Percentiles rank a stretch among this genome's conserved stretches.
These are phyloP conservation scores for Gymnocheta viridis DNA, from an alignment of 2,888 invertebrate genomes.

Conservation along the genomic window DNA sequence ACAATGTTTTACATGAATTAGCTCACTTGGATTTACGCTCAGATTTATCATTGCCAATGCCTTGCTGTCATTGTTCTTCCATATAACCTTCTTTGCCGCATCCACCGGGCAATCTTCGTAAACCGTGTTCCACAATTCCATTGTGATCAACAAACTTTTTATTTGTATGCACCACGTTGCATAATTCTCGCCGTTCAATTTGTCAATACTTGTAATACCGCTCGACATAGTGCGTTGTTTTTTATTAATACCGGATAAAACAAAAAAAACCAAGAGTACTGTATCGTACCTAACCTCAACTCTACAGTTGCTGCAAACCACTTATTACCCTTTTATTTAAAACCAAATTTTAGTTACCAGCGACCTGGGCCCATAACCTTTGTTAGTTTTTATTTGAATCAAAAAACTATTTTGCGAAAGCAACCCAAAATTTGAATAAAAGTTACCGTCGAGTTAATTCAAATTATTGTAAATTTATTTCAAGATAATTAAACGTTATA, in stretches of 20 bases:
- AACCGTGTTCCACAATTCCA: not conserved
- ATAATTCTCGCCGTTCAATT: not conserved
- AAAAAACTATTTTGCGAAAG: too few relatives aligned
- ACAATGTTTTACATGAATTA: not conserved
- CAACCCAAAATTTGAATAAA: too few relatives aligned
- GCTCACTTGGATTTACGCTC: not conserved
- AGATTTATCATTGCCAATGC: not conserved
- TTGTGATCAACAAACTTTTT: not conserved
- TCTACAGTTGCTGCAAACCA: too few relatives aligned
- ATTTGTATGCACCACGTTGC: not conserved
- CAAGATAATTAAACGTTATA: too few relatives aligned
- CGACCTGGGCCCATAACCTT: too few relatives aligned
- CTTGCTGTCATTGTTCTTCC: not conserved
- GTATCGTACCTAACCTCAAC: too few relatives aligned
- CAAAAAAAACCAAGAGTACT: not conserved
- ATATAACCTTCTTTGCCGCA: not conserved
- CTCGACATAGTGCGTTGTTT: not conserved
- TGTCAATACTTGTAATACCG: not conserved
- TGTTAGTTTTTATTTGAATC: too few relatives aligned
- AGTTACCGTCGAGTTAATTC: too few relatives aligned
- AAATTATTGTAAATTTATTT: too few relatives aligned
- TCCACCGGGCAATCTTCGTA: not conserved
- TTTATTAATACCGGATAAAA: not conserved
- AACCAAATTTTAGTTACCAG: too few relatives aligned
- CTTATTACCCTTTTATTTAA: too few relatives aligned